Base-by-base conservation (phyloP, 1,140 invertebrate species). In the Drosophila ogumai region DNA sequence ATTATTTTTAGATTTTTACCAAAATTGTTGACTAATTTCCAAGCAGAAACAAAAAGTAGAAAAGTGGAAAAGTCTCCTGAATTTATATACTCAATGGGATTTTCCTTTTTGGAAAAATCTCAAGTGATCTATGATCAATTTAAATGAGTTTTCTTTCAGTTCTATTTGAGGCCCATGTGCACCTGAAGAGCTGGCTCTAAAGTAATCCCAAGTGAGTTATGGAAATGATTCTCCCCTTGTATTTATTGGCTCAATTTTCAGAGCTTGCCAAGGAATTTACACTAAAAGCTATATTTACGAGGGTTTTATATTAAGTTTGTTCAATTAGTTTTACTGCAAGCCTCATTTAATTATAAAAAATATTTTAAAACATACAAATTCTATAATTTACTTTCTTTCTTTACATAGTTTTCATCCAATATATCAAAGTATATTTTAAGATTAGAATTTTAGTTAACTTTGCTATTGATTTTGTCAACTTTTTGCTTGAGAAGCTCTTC, bases 1-100 rank as follows among this genome's bases (percentile, higher is more conserved):
- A 22, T 41, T 77, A 77, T 77, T 77, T 60, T 77, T 77, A 77
- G 74, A n/a, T n/a, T n/a, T 15, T 63, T 19, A 22, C n/a, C 15
- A 32, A 61, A 49, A 64, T 32, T 64, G 36, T 36, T 50, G 36
- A 73, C 44, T 73, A 49, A 55, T 74, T 74, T 74, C 9, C 17
- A 22, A 15, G 38, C 22, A 31, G 25, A 19, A 34, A 25, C 12
- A 17, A 32, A 44, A 55, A 50, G 13, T 46, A 12, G 28, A 52
- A 38, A 44, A 38, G n/a, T 40, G 25, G 6, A n/a, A 22, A 22
- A 28, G 46, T 10, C 46, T 54, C 12, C n/a, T 6, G 3, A 54
- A 28, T 54, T 31, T 52, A 61, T 52, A 52, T 13, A 38, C 58
- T 60, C 52, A 55, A 55, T 55, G 52, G 52, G 52, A 38, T 25